Evolutionary conservation across 2,888 invertebrate species (phyloP).

Genomic region (Archips crataeganus): DNA sequence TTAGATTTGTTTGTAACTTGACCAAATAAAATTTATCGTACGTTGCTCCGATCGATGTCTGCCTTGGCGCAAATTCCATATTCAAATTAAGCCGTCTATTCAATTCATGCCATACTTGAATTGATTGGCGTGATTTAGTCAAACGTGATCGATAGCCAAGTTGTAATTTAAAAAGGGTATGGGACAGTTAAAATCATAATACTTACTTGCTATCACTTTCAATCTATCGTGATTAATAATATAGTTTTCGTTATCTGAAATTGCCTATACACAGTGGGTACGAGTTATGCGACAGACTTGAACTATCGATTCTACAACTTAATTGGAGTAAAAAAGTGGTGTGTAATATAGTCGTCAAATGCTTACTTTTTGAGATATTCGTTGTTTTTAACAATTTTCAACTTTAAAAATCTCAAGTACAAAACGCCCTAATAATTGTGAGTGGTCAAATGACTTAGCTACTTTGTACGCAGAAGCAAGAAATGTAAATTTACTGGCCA

Average conservation of each 20-base stretch:
- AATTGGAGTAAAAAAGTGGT: no score
- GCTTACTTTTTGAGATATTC: no score
- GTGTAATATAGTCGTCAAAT: no score
- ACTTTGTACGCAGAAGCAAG: no score
- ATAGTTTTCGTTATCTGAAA: background rate
- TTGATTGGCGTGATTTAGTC: background rate
- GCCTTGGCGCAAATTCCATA: slow-evolving; percentile 4
- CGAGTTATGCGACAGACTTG: no score
- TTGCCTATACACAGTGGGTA: background rate
- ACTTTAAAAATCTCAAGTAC: no score
- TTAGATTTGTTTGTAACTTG: background rate
- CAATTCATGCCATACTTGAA: background rate
- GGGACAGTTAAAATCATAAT: background rate
- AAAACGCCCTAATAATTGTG: no score
- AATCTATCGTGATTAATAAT: background rate
- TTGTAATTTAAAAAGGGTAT: background rate
- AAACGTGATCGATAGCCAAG: background rate
- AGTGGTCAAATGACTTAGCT: no score
- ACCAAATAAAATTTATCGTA: slow-evolving; percentile 1
- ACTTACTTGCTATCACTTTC: background rate
- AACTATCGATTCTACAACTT: no score
- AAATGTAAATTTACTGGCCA: no score
- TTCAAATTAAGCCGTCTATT: slow-evolving; percentile 3
- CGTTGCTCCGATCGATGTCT: background rate
- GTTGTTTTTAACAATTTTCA: no score